Base-by-base conservation (phyloP, 2,888 invertebrate species). In the Chelonus formosanus region DNA sequence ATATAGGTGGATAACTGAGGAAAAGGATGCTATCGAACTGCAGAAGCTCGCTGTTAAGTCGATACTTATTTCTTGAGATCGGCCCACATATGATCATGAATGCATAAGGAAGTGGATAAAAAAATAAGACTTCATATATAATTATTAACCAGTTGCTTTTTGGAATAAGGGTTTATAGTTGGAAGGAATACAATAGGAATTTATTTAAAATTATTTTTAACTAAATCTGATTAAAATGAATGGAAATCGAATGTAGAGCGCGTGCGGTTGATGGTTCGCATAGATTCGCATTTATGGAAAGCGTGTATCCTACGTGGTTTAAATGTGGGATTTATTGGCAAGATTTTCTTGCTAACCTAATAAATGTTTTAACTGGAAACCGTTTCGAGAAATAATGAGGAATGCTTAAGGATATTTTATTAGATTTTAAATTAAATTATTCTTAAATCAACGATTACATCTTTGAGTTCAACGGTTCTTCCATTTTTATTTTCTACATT, bases 211-310 rank as follows among this genome's bases (percentile, higher is more conserved):
- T 57, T 57, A 57, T 57, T 45, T 43, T 57, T 7, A 32, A 7
- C 20, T 8, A 56, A 43, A 56, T 56, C 31, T 10, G 5, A 56
- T 56, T 43, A 40, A 56, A 31, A 20, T 56, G 40, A 45, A 61
- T 43, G 61, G 36, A 35, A 43, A 44, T 53, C 10, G 53, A 61
- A 61, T 61, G 44, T 61, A 32, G 61, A 61, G 34, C 61, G 53
- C 3, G 44, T 34, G 7, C 52, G 6, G 6, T 10, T 31, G 61
- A 61, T 61, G 34, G 43, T 52, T 61, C n/a, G 52, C 10, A 44
- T 34, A 43, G 61, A 61, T 61, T 34, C 53, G 43, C 61, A 44
- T 61, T 60, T 43, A 60, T 53, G 61, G 53, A 61, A 61, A 59
- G 52, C 53, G 32, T 44, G 10, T 52, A 7, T 57, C 40, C 32